Evolutionary conservation across 2,113 vertebrate genomes (phyloP).

Genomic region (Mormyrus lacerda): DNA sequence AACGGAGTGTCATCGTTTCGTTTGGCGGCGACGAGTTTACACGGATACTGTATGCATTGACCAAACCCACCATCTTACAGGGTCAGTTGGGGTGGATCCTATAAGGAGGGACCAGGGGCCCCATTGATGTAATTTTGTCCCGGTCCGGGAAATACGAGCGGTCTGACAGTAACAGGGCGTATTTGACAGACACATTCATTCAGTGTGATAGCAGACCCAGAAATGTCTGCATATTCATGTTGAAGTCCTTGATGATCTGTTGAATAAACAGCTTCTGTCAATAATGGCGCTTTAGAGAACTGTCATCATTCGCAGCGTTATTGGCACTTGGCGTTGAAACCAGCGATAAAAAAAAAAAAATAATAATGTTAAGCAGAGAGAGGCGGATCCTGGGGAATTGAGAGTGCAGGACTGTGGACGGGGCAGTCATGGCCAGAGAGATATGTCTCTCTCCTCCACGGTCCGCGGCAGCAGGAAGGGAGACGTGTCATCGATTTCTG

Average conservation of each 20-base stretch:
- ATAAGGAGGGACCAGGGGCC: neutral
- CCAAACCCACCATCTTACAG: neutral
- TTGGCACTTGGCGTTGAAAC: neutral
- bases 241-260: neutral
- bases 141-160: neutral
- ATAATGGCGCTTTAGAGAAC: neutral
- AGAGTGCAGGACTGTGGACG: neutral
- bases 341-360: neutral
- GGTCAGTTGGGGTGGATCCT: neutral
- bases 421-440: neutral
- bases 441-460: neutral
- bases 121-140: neutral
- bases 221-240: conserved; percentile 6
- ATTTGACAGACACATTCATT: neutral
- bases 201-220: neutral
- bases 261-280: conserved; percentile 12
- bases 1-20: neutral
- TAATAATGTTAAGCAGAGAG: neutral
- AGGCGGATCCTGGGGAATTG: neutral
- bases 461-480: neutral
- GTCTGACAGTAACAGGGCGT: neutral
- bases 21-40: neutral
- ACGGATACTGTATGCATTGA: neutral
- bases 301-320: neutral
- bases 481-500: conserved; percentile 13